Evolutionary conservation across 1,140 invertebrate genomes (phyloP), one percentile per base, ranked within the genome.

Genomic region (Bombus pyrosoma): DNA sequence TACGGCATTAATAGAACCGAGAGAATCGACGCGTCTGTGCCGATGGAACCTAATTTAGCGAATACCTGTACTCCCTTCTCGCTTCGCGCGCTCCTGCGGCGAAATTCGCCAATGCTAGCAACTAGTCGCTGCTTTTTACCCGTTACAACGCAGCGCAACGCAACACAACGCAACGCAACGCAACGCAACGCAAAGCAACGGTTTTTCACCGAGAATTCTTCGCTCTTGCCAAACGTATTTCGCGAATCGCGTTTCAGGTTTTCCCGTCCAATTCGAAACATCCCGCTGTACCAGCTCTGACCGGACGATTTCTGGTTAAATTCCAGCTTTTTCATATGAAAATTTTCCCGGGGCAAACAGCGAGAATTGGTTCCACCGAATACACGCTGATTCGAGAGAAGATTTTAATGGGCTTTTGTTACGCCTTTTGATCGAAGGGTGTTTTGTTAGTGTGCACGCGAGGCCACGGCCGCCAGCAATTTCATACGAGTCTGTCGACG

Each of bases 21-120:
- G 57, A 87, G 88, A 82, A 89, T 89, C 89, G 85, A 89, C 80
- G 89, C 83, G 89, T 84, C 64, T 85, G 71, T 74, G 73, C 84
- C 81, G 79, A 81, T 69, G 75, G 77, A 85, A 88, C 87, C 77
- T 83, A 88, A 90, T 90, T 90, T 88, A 88, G 71, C 88, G 80
- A 83, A 87, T 81, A 88, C 57, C 89, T 53, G 64, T 64, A 59
- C 32, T 9, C 85, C 0, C 6, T 3, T n/a, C 34, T 25, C n/a
- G 18, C 5, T 15, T 25, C n/a, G 2, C 6, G 47, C 15, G 47
- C 57, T 28, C 66, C 41, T 41, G 41, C n/a, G n/a, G 22, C 12
- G 25, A 76, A 66, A 37, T 66, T 15, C 32, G 12, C 71, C 34
- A 12, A 82, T 47, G 39, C 57, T n/a, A 22, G 39, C 41, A 5